Base-by-base conservation (phyloP, 2,113 vertebrate genomes). In the Cottus gobio region DNA sequence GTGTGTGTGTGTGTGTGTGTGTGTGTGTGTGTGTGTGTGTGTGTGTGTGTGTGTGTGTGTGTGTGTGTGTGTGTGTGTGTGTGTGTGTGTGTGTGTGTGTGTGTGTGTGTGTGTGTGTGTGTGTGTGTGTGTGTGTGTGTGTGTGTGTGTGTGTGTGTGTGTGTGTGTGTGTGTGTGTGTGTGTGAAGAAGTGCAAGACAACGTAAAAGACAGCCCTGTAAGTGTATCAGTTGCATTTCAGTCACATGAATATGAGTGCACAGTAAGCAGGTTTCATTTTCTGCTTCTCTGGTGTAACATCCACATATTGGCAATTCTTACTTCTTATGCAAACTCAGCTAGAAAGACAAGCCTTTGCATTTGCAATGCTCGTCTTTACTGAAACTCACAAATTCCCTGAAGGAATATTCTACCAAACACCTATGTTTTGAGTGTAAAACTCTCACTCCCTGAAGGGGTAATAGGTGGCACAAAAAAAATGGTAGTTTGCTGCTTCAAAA, bases 381-480 rank as follows among this genome's bases (percentile, higher is more conserved):
- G 31, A 80, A 85, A 78, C 24, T 24, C 16, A 52, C 44, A 78
- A 71, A 88, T 56, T 72, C 44, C 81, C 50, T 28, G 2, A 62
- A 42, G 52, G 7, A 64, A 77, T 39, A 73, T 68, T 64, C 10
- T 3, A 44, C 11, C 42, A 66, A 86, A 48, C 74, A 75, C 28
- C n/a, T 71, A 10, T 54, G 26, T 64, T 81, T 34, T 16, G 5
- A 65, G 37, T 46, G 61, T 36, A 67, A 57, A 72, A 63, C 0
- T 24, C 22, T 63, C 31, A 62, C 11, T 26, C 5, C 54, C 37
- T 36, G 6, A 13, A n/a, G 58, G 58, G 44, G 73, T 69, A 39
- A 71, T 54, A 56, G 22, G 20, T 60, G 64, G 13, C 34, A 37
- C 13, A 37, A 64, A 30, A 72, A n/a, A 34, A 8, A 36, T 62